These are phyloP conservation scores for Dermatophagoides farinae DNA, from an alignment of 1,140 invertebrate species.

Conservation along the genomic window DNA sequence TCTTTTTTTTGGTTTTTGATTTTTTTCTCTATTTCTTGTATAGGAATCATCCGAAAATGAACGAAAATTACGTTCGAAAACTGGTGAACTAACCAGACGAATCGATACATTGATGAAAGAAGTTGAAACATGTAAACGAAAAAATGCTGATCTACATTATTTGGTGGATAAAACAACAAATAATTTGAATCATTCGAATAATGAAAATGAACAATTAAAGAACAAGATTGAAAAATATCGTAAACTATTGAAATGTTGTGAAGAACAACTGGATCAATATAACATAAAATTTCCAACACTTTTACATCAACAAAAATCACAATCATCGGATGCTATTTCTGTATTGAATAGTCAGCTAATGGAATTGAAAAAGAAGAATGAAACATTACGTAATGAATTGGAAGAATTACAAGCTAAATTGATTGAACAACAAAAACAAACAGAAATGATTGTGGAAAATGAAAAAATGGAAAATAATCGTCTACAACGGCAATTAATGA, in stretches of 20 bases:
- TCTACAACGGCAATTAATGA: neutral
- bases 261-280: neutral
- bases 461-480: neutral
- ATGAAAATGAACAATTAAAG: neutral
- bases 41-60: neutral
- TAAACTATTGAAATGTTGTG: neutral
- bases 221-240: neutral
- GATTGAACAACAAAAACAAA: neutral
- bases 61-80: neutral
- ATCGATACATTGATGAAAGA: neutral
- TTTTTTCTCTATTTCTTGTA: neutral
- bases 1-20: neutral
- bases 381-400: neutral
- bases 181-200: neutral
- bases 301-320: no score
- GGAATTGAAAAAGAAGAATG: neutral
- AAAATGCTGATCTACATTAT: neutral
- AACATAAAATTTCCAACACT: neutral
- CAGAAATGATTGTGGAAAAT: neutral
- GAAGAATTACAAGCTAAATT: neutral
- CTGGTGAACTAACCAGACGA: neutral
- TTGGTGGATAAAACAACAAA: neutral
- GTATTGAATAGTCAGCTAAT: no score
- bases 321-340: no score
- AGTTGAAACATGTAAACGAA: neutral